Evolutionary conservation across 2,113 vertebrate species (phyloP), one percentile per base, ranked within the genome.

Genomic region (Ciconia stormi): DNA sequence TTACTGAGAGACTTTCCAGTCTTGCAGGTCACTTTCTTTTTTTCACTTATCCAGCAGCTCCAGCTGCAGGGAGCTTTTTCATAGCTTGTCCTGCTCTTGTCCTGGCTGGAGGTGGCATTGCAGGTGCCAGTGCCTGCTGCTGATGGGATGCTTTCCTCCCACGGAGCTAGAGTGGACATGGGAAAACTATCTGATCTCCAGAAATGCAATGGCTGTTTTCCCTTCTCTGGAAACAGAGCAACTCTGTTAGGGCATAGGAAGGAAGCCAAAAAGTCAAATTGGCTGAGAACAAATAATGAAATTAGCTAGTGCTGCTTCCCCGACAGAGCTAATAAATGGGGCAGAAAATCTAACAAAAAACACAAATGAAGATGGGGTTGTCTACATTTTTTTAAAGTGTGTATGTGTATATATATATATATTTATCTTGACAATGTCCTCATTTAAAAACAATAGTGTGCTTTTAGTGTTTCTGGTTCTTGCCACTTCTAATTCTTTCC

Each of bases 241-340:
- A 46, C 70, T 93, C 81, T 96, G 81, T 95, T 93, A 91, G 87
- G 62, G 66, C 73, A 49, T 80, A 96, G 96, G 93, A 94, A 93
- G 27, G 56, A 92, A 95, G 94, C 96, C 94, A 97, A 66, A 90
- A 96, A 96, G 94, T 96, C 91, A 95, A 63, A 95, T 73, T 96
- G 91, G 73, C 91, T 94, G 89, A 95, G 87, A 94, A 94, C 62
- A 93, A 85, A 70, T 94, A 80, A 86, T 83, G 74, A 96, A 97
- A 95, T 96, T 97, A 95, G 94, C 78, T 89, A 80, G 36, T 87
- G 44, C 82, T 87, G 62, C 47, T 90, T 95, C 53, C 53, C 78
- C 8, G 2, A 70, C 53, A 84, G 58, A 72, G 53, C 87, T 94
- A 87, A 93, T 85, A 94, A 96, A 94, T 94, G 73, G 89, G 66